Evolutionary conservation across 1,140 invertebrate species (phyloP), one percentile per base, ranked within the genome.

Genomic region (Chironomus tepperi): DNA sequence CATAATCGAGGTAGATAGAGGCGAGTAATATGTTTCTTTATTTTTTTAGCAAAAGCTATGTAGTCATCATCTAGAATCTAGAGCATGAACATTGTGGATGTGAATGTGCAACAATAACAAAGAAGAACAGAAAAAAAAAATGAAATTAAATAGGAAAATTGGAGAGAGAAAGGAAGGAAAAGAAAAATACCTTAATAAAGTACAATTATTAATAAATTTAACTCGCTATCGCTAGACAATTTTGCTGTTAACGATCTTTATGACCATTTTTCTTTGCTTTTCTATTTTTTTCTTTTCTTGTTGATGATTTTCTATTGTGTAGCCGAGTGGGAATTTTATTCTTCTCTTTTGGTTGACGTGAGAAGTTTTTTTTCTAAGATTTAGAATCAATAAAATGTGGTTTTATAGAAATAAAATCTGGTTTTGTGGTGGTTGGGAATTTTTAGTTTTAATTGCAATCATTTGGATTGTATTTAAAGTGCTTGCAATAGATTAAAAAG

Each of bases 241-340:
- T 70, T 70, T 70, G 6, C 65, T 70, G 65, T 70, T 70, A 70
- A 70, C 65, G 65, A 70, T 70, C 65, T 70, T 57, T 70, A 70
- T 70, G 65, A 70, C 65, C 65, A 70, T 70, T 70, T 70, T 70
- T 16, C 24, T 34, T 34, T 70, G 6, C 65, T 21, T 70, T n/a
- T 70, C 18, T 70, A 9, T 18, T 21, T 21, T 70, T 21, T 70
- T 70, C 47, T 70, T 70, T 6, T 8, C 16, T 12, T 10, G 1
- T 57, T 57, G 9, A 19, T 70, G 8, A 21, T 70, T 57, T 57
- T 57, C n/a, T 57, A 12, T 57, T 57, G 9, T 12, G 10, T 57
- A n/a, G 65, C 65, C 65, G 18, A 18, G 65, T 70, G 65, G 65
- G 19, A 18, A 70, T 5, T 19, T 70, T n/a, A n/a, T n/a, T n/a